Base-by-base conservation (phyloP, 30 jellyfish, hydroid and myxozoan genomes). In the Cassiopea andromeda region DNA sequence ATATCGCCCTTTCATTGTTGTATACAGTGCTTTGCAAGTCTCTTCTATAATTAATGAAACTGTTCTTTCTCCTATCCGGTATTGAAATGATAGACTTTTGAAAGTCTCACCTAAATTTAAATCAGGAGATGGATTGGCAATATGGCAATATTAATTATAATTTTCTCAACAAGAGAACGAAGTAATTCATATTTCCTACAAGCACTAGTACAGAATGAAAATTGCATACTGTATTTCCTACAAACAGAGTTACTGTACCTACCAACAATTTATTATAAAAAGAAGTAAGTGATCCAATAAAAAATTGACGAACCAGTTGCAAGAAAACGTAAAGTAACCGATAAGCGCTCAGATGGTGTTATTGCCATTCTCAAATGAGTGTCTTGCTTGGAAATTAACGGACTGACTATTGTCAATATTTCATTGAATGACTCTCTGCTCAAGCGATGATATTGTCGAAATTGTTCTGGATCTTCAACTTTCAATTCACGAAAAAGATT, bases 331-430 rank as follows among this genome's bases (percentile, higher is more conserved):
- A 79, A 74, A 60, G 88, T 54, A 46, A 79, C 77, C 13, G 88
- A 79, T 57, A 79, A 60, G 78, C 91, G 43, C 83, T 82, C 91
- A 82, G 83, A 67, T 46, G 91, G 91, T 44, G 46, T 82, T 66
- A 82, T 82, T 82, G 91, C 45, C 46, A 46, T 60, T 66, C 91
- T 7, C 60, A 60, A 13, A 48, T 48, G 69, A 72, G 81, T 82
- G 17, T 82, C 91, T 69, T 82, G 61, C 71, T 82, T 82, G 18
- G 83, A 45, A 45, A 82, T 79, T 60, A 79, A 60, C 13, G 69
- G 69, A 79, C 88, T 60, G 61, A 79, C 88, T 13, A 46, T 57
- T 17, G 44, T 77, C 69, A 79, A 60, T 46, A 79, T 60, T 54
- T 48, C 78, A 38, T 60, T 38, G 61, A 79, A 79, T 60, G 73